Base-by-base conservation (phyloP, 2,113 vertebrate genomes). In the Hypanus sabinus region DNA sequence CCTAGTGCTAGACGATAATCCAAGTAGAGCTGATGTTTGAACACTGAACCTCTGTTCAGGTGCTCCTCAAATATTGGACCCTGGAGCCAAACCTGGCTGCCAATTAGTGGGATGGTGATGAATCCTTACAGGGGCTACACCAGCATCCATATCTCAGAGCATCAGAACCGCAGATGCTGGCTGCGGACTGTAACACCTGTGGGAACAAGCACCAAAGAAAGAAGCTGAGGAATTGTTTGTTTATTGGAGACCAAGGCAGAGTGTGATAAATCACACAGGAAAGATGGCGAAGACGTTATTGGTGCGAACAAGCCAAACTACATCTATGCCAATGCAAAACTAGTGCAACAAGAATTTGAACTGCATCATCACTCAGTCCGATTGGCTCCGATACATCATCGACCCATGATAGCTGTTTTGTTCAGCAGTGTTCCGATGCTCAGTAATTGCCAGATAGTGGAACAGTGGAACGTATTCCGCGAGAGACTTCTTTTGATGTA, bases 271-370 rank as follows among this genome's bases (percentile, higher is more conserved):
- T 93, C 91, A 71, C 91, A 12, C 36, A 46, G 90, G 18, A 71
- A 92, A 71, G 68, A 71, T 70, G 88, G 55, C 22, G 68, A 93
- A 46, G 68, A 75, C 73, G 91, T 55, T 75, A 93, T 90, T 90
- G 85, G 60, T 90, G 30, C 65, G 60, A 90, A 90, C 91, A 93
- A 73, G 68, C 68, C 91, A 55, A 75, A 73, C 36, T 93, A 55
- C 36, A 93, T 38, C 91, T 73, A 55, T 7, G 70, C 38, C 36
- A 18, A 93, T 93, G 91, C 38, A 73, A 93, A 93, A 93, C 73
- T 71, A 93, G 73, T 93, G 68, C 73, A 73, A 93, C 70, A 93
- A 75, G 70, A 93, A 93, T 93, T 55, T 75, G 36, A 71, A 55
- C 65, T 55, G 68, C 38, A 1, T 36, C 68, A 73, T 93, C 68